phyloP scores from a whole-genome alignment of 2,113 vertebrate genomes.

The Anguilla rostrata region DNA sequence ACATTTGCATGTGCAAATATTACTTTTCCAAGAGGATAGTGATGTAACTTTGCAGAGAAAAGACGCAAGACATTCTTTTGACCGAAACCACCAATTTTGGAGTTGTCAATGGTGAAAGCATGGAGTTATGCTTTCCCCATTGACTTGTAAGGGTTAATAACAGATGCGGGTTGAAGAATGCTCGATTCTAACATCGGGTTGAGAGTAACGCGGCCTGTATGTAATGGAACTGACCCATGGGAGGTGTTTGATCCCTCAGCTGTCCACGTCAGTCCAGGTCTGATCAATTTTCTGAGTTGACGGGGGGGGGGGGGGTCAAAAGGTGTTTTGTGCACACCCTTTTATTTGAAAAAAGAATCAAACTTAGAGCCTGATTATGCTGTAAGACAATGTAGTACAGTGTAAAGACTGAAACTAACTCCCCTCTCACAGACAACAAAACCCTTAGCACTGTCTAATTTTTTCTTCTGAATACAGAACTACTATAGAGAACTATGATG shows the following conservation, averaged over 20 bases:
- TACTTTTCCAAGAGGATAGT: background rate
- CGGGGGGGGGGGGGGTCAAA: background rate
- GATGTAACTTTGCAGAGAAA: background rate
- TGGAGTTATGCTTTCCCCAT: no score
- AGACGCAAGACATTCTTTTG: background rate
- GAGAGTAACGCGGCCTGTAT: background rate
- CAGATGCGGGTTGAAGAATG: background rate
- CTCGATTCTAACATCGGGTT: background rate
- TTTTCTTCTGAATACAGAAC: background rate
- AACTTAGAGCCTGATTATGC: background rate
- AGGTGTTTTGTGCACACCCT: background rate
- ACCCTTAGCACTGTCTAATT: background rate
- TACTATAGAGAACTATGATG: background rate
- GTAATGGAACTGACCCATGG: background rate
- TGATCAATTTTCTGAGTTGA: background rate
- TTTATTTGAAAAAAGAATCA: background rate
- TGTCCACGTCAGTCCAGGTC: constrained; percentile 26
- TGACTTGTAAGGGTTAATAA: background rate
- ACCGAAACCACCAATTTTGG: no score
- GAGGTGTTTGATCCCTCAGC: constrained; percentile 25
- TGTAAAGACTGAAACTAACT: background rate
- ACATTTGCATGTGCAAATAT: background rate
- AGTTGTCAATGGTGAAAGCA: no score
- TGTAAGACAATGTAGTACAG: background rate
- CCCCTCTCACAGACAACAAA: background rate